A percentile compares a stretch with the other conserved stretches of the same genome.
phyloP scores from a whole-genome alignment of 1,140 invertebrate species.

The Drosophila baimaii region DNA sequence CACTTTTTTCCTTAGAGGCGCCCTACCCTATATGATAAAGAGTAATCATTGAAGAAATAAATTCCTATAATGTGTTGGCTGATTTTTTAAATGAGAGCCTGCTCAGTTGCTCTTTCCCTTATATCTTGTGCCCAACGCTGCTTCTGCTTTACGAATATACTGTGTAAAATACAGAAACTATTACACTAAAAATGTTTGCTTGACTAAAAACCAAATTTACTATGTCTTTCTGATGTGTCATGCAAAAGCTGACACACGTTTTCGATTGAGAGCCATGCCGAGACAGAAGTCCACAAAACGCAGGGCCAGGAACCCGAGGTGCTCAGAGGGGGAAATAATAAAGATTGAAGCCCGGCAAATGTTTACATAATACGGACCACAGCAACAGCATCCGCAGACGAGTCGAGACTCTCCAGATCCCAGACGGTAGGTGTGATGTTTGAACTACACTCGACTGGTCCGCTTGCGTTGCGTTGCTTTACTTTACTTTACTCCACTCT shows the following conservation, averaged over 20 bases:
- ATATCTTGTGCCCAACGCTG: too few relatives aligned
- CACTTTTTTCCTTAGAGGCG: too few relatives aligned
- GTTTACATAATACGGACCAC: slow-evolving; percentile 72
- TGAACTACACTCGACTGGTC: slow-evolving; percentile 75
- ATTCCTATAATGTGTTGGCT: too few relatives aligned
- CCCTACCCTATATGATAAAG: too few relatives aligned
- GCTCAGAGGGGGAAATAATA: slow-evolving; percentile 11
- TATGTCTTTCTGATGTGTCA: slow-evolving; percentile 9
- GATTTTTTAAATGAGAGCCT: too few relatives aligned
- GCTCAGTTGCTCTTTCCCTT: too few relatives aligned
- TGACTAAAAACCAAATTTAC: slow-evolving; percentile 6
- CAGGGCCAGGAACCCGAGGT: slow-evolving; percentile 3
- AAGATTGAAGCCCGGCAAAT: slow-evolving; percentile 56
- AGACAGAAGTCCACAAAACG: slow-evolving; percentile 36
- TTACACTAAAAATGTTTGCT: not conserved
- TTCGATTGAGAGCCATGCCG: slow-evolving; percentile 38
- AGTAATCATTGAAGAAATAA: too few relatives aligned
- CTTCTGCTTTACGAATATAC: not conserved
- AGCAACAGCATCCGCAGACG: slow-evolving; percentile 50
- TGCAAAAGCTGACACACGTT: slow-evolving; percentile 38
- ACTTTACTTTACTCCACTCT: slow-evolving; percentile 31
- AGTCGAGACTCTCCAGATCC: slow-evolving; percentile 40
- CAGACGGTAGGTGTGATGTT: slow-evolving; percentile 73
- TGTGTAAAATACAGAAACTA: not conserved
- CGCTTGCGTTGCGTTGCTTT: slow-evolving; percentile 38